Evolutionary conservation across 2,797 vertebrate species (phyloP).

Genomic region (Bovichtus variegatus): DNA sequence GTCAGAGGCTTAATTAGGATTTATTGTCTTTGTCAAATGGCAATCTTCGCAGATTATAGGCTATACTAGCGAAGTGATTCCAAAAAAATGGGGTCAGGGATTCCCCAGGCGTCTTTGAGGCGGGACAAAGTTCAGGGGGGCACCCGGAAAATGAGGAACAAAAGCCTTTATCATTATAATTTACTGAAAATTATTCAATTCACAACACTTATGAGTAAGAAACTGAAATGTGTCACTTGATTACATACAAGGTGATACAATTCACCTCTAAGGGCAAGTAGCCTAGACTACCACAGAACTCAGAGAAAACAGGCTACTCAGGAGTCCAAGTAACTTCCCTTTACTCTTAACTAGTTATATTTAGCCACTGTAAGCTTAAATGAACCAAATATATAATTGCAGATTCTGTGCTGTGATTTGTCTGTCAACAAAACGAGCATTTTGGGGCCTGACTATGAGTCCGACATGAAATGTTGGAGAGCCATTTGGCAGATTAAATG

Average conservation of each 20-base stretch:
- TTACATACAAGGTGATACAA: neutral
- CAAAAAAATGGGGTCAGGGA: conserved; percentile 35
- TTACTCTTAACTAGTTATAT: neutral
- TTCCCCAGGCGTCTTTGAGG: conserved; percentile 15
- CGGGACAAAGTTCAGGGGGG: neutral
- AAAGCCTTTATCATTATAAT: neutral
- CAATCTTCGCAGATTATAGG: conserved; percentile 36
- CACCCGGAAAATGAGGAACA: conserved; percentile 10
- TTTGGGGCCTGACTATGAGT: neutral
- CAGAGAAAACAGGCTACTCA: neutral
- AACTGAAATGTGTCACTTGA: neutral
- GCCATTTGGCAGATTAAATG: neutral
- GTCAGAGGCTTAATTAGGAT: conserved; percentile 63
- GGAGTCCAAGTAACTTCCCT: neutral
- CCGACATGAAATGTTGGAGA: neutral
- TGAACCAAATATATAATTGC: neutral
- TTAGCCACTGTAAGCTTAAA: neutral
- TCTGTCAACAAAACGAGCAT: neutral
- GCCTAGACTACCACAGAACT: neutral
- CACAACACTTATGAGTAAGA: neutral
- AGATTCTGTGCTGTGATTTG: too few relatives aligned
- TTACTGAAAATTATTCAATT: neutral
- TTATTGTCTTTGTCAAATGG: conserved; percentile 47
- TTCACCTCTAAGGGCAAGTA: neutral
- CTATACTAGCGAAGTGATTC: conserved; percentile 4